Conservation (phyloP, 92 coral and sea anemone genomes). For the Micromussa lordhowensis region DNA sequence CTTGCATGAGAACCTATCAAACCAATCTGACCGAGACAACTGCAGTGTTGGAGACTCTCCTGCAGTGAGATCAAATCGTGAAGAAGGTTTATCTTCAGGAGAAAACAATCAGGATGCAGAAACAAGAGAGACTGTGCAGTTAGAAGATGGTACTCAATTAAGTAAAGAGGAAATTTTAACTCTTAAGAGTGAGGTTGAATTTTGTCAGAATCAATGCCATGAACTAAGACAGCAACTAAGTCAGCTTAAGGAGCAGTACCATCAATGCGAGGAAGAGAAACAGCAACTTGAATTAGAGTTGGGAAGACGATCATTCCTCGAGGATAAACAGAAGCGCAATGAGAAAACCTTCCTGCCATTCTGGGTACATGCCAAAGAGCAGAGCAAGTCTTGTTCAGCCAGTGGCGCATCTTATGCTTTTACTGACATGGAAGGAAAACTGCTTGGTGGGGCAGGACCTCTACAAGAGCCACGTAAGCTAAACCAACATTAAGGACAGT, state of each 20-base stretch:
- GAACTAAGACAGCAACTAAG: background rate
- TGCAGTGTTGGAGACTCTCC: background rate
- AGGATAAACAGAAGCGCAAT: conserved; percentile 12
- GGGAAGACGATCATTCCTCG: conserved; percentile 1
- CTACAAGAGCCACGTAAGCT: conserved; percentile 14
- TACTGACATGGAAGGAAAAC: background rate
- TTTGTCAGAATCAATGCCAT: background rate
- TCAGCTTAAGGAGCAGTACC: background rate
- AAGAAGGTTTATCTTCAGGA: background rate
- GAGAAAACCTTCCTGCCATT: background rate
- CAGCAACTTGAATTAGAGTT: conserved; percentile 3
- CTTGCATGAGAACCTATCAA: background rate
- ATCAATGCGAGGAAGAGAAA: conserved; percentile 5
- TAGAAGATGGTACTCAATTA: background rate
- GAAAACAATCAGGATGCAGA: background rate
- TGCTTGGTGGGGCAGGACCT: conserved; percentile 10
- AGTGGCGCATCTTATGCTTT: background rate
- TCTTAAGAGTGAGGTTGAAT: background rate
- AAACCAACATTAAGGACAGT: background rate
- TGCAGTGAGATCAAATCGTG: background rate
- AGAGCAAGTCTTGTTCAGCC: background rate
- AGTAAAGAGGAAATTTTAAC: background rate
- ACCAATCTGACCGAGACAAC: background rate
- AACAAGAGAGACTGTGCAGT: background rate
- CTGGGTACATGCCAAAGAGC: background rate